Base-by-base conservation (phyloP, 2,797 vertebrate species). In the Pterois miles region DNA sequence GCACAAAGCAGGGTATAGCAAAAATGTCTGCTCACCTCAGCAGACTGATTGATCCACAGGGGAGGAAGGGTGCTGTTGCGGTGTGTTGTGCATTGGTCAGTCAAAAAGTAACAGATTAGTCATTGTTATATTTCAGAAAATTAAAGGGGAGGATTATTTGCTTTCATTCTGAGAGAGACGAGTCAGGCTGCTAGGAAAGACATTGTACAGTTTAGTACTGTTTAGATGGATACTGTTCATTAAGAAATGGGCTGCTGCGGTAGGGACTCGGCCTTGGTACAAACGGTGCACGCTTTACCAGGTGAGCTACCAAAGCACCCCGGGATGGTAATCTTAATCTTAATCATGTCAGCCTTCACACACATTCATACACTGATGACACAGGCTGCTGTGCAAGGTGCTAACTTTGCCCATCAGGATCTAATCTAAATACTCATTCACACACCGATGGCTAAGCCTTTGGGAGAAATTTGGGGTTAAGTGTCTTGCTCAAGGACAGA, bases 31-130 rank as follows among this genome's bases (percentile, higher is more conserved):
- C 52, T 81, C 6, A n/a, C 81, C 66, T 79, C 65, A 63, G 70
- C 63, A 53, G 71, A 62, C 80, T 83, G 84, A 92, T 83, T 81
- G 84, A 88, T 76, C 84, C 81, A 83, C 76, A 69, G 81, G 84
- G 82, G 82, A 83, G 69, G 68, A 77, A 29, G 40, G 29, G 66
- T 69, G 74, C 25, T 43, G 75, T 64, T 58, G 56, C 29, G 62
- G 66, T 74, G 74, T 60, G 34, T n/a, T 46, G 52, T 22, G 50
- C 4, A 34, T 38, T 22, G 31, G 60, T 81, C 43, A 48, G 67
- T 33, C n/a, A 40, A 23, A 57, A 67, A 34, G 53, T 50, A 58
- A 72, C 50, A 56, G 8, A 75, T 62, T 81, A 60, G 22, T 54
- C 22, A 36, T 46, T 38, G 13, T 52, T 73, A 33, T 31, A 16